Conservation (phyloP, 2,113 vertebrate species). For the human region GRCh38 chr2:84327501-84328000, state of each 20-base stretch:
- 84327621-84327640: neutral
- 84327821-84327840: neutral
- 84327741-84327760: neutral
- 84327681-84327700: neutral
- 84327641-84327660: constrained; percentile 16
- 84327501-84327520: neutral
- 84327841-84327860: neutral
- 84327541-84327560: neutral
- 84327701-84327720: neutral
- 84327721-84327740: neutral
- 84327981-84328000: neutral
- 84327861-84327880: neutral
- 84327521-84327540: neutral
- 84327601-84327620: neutral
- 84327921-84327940: neutral
- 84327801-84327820: neutral
- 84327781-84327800: neutral
- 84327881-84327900: neutral
- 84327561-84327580: neutral
- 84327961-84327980: neutral
- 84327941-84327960: neutral
- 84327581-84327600: neutral
- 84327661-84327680: neutral
- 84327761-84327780: neutral
- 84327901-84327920: neutral